Evolutionary conservation across 2,888 invertebrate species (phyloP).

Genomic region (Camptogramma bilineatum): DNA sequence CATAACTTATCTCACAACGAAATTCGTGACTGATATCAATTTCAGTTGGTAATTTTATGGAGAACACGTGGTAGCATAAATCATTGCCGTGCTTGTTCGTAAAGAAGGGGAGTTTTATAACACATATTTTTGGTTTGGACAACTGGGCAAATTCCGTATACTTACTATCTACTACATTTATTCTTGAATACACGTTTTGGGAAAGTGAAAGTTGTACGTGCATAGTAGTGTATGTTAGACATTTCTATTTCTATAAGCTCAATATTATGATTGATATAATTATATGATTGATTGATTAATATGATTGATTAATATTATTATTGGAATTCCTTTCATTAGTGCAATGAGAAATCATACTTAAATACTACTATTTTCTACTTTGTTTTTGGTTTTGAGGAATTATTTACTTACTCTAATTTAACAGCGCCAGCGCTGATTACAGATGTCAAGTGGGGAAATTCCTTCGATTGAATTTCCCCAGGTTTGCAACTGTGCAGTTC

Average conservation of each 20-base stretch:
- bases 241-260: too few relatives aligned
- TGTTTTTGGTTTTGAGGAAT: neutral
- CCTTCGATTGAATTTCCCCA: slow-evolving; percentile 74
- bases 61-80: slow-evolving; percentile 18
- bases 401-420: slow-evolving; percentile 78
- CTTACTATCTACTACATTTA: neutral
- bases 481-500: slow-evolving; percentile 77
- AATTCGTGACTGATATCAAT: slow-evolving; percentile 27
- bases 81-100: slow-evolving; percentile 7
- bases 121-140: neutral
- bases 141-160: slow-evolving; percentile 32
- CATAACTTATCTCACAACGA: slow-evolving; percentile 8
- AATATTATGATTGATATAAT: too few relatives aligned
- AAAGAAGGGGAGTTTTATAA: slow-evolving; percentile 20
- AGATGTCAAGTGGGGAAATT: slow-evolving; percentile 81
- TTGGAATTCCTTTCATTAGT: too few relatives aligned
- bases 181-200: neutral
- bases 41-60: slow-evolving; percentile 17
- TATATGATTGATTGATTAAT: too few relatives aligned
- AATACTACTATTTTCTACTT: neutral
- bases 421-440: slow-evolving; percentile 85
- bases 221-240: too few relatives aligned
- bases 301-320: too few relatives aligned
- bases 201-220: too few relatives aligned
- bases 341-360: too few relatives aligned